phyloP scores from a whole-genome alignment of 2,888 invertebrate species.

The Byasa hedistus region DNA sequence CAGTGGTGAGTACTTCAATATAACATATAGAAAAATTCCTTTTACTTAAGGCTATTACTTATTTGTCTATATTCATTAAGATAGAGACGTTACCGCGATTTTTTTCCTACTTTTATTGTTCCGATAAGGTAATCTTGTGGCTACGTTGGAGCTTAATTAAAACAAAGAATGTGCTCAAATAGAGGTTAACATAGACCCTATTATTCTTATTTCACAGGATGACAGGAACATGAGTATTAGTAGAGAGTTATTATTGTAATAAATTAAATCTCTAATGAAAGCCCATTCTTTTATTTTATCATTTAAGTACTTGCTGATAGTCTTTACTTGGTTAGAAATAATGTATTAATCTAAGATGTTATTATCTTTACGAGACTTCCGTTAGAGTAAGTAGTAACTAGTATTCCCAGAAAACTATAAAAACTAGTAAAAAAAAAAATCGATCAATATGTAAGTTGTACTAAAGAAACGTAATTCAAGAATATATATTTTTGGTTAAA shows the following conservation, averaged over 20 bases:
- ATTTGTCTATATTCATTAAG: constrained; percentile 20
- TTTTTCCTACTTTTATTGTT: constrained; percentile 14
- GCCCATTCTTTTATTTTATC: neutral
- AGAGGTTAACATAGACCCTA: constrained; percentile 17
- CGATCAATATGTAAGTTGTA: too few species aligned
- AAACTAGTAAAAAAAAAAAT: too few species aligned
- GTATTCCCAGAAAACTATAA: constrained; percentile 31
- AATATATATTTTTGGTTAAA: too few species aligned
- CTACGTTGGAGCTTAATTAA: constrained; percentile 22
- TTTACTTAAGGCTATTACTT: neutral
- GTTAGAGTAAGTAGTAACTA: neutral
- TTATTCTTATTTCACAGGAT: constrained; percentile 12
- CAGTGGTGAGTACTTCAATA: neutral
- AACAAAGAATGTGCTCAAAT: constrained; percentile 20
- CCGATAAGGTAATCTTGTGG: constrained; percentile 14
- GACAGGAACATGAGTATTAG: constrained; percentile 19
- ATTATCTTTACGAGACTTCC: neutral
- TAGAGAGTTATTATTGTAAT: constrained; percentile 18
- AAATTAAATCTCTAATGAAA: constrained; percentile 8
- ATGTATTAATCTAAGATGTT: constrained; percentile 1
- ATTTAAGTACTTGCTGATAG: neutral
- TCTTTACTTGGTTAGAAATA: neutral
- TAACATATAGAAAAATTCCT: neutral
- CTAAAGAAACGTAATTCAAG: too few species aligned
- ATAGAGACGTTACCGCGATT: constrained; percentile 10